Base-by-base conservation (phyloP, 2,888 invertebrate genomes). In the Ctenicera cuprea region DNA sequence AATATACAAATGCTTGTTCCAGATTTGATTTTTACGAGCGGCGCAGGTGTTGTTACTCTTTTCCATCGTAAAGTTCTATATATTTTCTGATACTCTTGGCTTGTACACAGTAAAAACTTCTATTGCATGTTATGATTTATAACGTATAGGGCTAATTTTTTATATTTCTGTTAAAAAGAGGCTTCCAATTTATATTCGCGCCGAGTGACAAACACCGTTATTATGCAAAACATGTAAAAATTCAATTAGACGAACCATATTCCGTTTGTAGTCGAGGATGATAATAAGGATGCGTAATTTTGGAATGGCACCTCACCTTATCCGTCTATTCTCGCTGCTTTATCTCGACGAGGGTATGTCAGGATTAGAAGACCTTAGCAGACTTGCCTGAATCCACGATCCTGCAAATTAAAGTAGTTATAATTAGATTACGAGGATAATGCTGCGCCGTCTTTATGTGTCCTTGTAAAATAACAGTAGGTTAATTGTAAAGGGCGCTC, bases 11-110 rank as follows among this genome's bases (percentile, higher is more conserved):
- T 33, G 45, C 20, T 64, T 64, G 70, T 59, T 59, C 57, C 69
- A 59, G 68, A 69, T 73, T 69, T 73, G 71, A 62, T 74, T 74
- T 74, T 74, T 74, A 74, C 71, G 71, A 74, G 67, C 63, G 71
- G 33, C 71, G 50, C 74, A 74, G 74, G 63, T 74, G 74, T 38
- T 67, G 71, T 71, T 71, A 70, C 45, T 73, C 38, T 57, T 63
- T 63, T 54, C 48, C 14, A 37, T 65, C 71, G 59, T 66, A 71
- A 71, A 71, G 37, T 71, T 71, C 43, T 71, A 57, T 3, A n/a
- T 48, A 69, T 69, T 62, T 69, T 52, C 48, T 59, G 59, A 61
- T 67, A 62, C 52, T 67, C 61, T 30, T 38, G 43, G 54, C 41
- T 43, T 66, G 26, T 57, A 61, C 50, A 69, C 16, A 37, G 22